Base-by-base conservation (phyloP, 2,113 vertebrate species). In the Orthonyx spaldingii region DNA sequence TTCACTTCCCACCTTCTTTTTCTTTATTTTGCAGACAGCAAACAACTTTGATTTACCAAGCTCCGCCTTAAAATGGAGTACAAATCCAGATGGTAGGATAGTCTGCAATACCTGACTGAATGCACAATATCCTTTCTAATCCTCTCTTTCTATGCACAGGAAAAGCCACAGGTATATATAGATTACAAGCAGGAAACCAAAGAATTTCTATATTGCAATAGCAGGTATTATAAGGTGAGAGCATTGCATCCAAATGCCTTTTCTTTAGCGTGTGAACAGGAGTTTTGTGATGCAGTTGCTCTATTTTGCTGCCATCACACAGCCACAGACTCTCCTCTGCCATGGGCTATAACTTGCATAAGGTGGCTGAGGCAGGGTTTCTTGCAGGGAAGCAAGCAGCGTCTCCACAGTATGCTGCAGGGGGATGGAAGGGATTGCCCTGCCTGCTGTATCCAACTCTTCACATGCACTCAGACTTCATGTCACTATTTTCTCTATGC, bases 331-430 rank as follows among this genome's bases (percentile, higher is more conserved):
- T 9, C 44, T 77, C 22, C 80, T 86, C 37, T 87, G 63, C 78
- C 75, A 53, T 16, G 39, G 57, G 27, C 23, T 71, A 19, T 59
- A 53, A 49, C 39, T 78, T 6, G 1, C 0, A 3, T 8, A 4
- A 63, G 14, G 46, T 23, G 33, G 27, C 47, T 32, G 42, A 70
- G 64, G 39, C 49, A 86, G 56, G 66, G 50, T 57, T 87, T 57
- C n/a, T 75, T 1, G 1, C 13, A 81, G 39, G 14, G 49, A 66
- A 33, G 59, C 11, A 30, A 92, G 46, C 0, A 0, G 6, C 0
- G 0, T 49, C 50, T 82, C 35, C 2, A 4, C 10, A 55, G n/a
- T 13, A 21, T 39, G 75, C 22, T 56, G 33, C 39, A 37, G 39
- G 9, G 52, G 44, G 44, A 52, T 3, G 22, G 87, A 75, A 68